Evolutionary conservation across 2,113 vertebrate genomes (phyloP).

Genomic region (Clarias gariepinus): DNA sequence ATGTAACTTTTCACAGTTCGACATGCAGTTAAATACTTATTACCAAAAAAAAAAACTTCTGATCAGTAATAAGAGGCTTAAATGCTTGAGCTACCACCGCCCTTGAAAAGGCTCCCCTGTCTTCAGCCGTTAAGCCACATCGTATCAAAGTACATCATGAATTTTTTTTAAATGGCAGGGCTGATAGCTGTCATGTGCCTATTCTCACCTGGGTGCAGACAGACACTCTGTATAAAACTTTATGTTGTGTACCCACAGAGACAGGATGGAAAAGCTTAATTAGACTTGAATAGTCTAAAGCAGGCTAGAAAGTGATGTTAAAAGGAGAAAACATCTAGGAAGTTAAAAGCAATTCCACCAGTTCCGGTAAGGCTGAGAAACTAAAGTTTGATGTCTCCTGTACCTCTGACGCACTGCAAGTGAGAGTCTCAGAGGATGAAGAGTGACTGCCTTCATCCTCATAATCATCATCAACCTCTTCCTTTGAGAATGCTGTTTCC

Average conservation of each 20-base stretch:
- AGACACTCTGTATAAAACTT: too few species aligned
- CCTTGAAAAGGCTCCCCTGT: too few species aligned
- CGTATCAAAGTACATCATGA: too few species aligned
- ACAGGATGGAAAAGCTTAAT: not conserved
- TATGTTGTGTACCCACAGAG: not conserved
- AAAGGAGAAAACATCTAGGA: not conserved
- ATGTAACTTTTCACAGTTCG: too few species aligned
- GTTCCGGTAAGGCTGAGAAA: not conserved
- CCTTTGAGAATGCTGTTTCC: slow-evolving; percentile 57
- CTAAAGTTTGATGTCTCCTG: slow-evolving; percentile 37
- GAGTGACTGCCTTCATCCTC: slow-evolving; percentile 63
- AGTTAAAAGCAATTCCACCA: not conserved
- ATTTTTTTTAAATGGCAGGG: too few species aligned
- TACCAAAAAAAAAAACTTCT: too few species aligned
- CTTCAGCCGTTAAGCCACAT: too few species aligned
- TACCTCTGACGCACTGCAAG: slow-evolving; percentile 74
- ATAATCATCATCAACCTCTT: slow-evolving; percentile 63
- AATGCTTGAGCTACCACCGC: too few species aligned
- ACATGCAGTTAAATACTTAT: too few species aligned
- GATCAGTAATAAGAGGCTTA: too few species aligned
- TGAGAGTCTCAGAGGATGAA: slow-evolving; percentile 75
- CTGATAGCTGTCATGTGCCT: too few species aligned
- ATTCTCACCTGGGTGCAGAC: too few species aligned
- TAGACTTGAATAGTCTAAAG: not conserved
- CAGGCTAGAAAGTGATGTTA: not conserved